Evolutionary conservation across 2,113 vertebrate species (phyloP).

Genomic region (Taurulus bubalis): DNA sequence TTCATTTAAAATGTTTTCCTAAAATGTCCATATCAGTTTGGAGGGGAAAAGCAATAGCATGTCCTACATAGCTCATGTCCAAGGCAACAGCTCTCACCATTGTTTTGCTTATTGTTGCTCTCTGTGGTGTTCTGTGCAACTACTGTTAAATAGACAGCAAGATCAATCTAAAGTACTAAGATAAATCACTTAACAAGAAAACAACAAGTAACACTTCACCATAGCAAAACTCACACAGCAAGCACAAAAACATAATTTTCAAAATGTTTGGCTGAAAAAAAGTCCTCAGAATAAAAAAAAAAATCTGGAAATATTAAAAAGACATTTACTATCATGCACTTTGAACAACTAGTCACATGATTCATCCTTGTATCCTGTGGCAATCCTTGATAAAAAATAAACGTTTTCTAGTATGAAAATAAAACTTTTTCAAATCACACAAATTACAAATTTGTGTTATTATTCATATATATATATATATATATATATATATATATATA

Average conservation of each 20-base stretch:
- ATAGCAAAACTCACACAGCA: conserved; percentile 95
- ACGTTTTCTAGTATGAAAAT: conserved; percentile 92
- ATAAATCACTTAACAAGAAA: conserved; percentile 88
- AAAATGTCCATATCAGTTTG: conserved; percentile 59
- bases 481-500: conserved; percentile 61
- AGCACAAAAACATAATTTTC: conserved; percentile 89
- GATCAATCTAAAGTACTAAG: conserved; percentile 88
- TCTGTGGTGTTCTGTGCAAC: conserved; percentile 81
- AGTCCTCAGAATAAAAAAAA: conserved; percentile 53
- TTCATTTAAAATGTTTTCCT: conserved; percentile 87
- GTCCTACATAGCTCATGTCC: conserved; percentile 91
- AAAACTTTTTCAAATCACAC: conserved; percentile 86
- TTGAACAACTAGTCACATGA: conserved; percentile 86
- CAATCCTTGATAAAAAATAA: conserved; percentile 94
- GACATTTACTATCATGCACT: conserved; percentile 90
- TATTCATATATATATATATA: conserved; percentile 4
- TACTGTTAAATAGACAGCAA: conserved; percentile 86
- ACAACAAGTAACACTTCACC: conserved; percentile 88
- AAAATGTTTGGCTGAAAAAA: conserved; percentile 85
- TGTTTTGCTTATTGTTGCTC: conserved; percentile 87
- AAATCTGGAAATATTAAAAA: conserved; percentile 86
- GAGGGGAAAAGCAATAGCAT: conserved; percentile 88
- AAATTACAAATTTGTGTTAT: too few relatives aligned
- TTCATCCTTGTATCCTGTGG: conserved; percentile 86
- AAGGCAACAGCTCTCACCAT: conserved; percentile 90